These are phyloP conservation scores for Pocillopora damicornis DNA, from an alignment of 64 coral and sea anemone species.

Conservation along the genomic window DNA sequence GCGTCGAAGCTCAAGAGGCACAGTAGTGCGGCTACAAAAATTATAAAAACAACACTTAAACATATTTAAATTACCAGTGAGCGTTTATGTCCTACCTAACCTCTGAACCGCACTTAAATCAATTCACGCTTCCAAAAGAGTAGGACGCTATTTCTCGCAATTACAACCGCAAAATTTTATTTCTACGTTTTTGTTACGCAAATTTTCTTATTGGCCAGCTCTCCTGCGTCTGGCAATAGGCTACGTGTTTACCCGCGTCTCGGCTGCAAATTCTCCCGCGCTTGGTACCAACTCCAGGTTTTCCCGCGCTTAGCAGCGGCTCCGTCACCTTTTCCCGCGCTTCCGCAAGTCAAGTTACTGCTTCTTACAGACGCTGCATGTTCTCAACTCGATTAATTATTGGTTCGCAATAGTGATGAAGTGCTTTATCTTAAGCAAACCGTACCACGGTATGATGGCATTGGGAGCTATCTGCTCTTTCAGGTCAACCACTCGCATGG, in stretches of 20 bases:
- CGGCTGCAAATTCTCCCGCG: not conserved
- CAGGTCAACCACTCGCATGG: conserved; percentile 75
- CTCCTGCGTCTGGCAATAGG: not conserved
- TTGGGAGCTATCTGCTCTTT: conserved; percentile 62
- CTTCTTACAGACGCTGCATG: not conserved
- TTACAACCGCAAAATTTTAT: no score
- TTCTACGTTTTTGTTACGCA: no score
- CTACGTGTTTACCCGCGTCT: not conserved
- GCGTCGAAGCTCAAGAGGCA: conserved; percentile 62
- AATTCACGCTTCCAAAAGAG: no score
- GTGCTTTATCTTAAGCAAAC: not conserved
- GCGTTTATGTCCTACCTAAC: no score
- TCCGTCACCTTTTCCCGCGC: no score
- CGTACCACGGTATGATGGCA: conserved; percentile 78
- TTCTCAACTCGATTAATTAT: not conserved
- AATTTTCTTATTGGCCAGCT: not conserved
- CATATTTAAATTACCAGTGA: no score
- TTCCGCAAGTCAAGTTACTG: no score
- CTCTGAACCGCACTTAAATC: no score
- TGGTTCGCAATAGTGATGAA: not conserved
- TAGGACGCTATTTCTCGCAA: no score
- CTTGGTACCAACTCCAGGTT: not conserved
- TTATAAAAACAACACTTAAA: no score
- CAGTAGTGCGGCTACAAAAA: conserved; percentile 62
- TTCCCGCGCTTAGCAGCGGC: not conserved